These are phyloP conservation scores for Frieseomelitta varia DNA, from an alignment of 1,140 invertebrate genomes.

Conservation along the genomic window DNA sequence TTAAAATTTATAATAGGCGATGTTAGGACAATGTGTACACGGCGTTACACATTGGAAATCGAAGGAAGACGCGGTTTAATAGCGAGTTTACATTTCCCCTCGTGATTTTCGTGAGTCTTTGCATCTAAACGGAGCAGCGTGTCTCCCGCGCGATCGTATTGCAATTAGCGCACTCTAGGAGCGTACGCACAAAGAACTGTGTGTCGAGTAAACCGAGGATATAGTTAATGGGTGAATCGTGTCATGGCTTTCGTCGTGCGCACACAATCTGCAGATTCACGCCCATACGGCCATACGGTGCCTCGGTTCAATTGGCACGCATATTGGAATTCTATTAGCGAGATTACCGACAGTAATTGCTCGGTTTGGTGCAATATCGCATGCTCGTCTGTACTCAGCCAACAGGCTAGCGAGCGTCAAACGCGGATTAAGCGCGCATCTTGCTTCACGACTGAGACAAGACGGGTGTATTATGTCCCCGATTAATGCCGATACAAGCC, in stretches of 20 bases:
- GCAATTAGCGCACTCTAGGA: neutral
- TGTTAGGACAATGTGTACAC: neutral
- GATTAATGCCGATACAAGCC: neutral
- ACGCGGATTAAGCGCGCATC: constrained; percentile 60
- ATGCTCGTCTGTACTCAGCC: constrained; percentile 48
- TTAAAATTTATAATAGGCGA: neutral
- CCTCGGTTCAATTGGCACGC: constrained; percentile 72
- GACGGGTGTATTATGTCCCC: constrained; percentile 4
- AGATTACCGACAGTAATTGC: constrained; percentile 73
- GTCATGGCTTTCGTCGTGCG: constrained; percentile 69
- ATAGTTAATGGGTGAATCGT: constrained; percentile 69
- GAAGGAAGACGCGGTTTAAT: too few species aligned
- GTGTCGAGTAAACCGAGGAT: constrained; percentile 34
- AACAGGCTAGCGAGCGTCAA: constrained; percentile 51
- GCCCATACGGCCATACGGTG: constrained; percentile 58
- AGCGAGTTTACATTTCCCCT: neutral
- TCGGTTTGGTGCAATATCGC: constrained; percentile 72
- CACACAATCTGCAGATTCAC: constrained; percentile 60
- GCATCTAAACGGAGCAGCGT: neutral
- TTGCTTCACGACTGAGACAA: constrained; percentile 29
- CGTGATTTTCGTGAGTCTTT: neutral
- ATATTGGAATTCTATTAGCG: constrained; percentile 75
- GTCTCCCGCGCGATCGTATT: neutral
- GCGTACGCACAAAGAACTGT: constrained; percentile 2
- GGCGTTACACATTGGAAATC: too few species aligned